Conservation (phyloP, 2,797 vertebrate species). For the Thalassophryne amazonica region DNA sequence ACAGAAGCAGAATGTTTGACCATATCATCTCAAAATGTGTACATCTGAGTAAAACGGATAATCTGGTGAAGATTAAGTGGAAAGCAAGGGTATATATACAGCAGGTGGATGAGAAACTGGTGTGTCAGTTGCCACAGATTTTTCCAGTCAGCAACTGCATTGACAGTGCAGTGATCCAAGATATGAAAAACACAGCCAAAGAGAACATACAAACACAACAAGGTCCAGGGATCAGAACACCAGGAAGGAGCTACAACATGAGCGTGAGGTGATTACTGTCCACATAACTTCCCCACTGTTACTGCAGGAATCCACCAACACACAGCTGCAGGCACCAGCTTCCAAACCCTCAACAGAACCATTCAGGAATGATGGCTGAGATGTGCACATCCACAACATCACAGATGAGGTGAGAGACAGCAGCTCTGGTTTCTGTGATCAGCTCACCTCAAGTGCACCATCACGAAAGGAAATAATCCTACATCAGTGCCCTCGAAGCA, state of each 20-base stretch:
- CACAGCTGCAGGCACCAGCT: background rate
- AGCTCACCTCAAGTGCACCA: background rate
- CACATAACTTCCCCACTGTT: background rate
- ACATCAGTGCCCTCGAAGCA: slow-evolving; percentile 7
- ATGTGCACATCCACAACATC: slow-evolving; percentile 1
- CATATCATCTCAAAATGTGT: too few relatives aligned
- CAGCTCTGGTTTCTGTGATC: background rate
- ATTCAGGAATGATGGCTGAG: background rate
- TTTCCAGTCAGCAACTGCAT: too few relatives aligned
- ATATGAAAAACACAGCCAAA: too few relatives aligned
- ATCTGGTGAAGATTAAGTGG: too few relatives aligned
- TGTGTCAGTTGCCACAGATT: too few relatives aligned
- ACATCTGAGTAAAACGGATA: too few relatives aligned
- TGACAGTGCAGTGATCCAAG: too few relatives aligned
- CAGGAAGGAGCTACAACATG: background rate
- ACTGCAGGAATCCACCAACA: background rate
- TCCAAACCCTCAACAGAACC: background rate
- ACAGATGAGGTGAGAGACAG: background rate
- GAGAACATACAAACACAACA: too few relatives aligned
- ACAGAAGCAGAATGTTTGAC: too few relatives aligned
- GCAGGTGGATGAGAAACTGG: too few relatives aligned
- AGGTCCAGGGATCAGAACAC: too few relatives aligned
- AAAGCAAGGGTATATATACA: too few relatives aligned
- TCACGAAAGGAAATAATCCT: slow-evolving; percentile 1
- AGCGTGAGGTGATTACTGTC: slow-evolving; percentile 9